phyloP scores from a whole-genome alignment of 2,113 vertebrate genomes.

The Quiscalus mexicanus region DNA sequence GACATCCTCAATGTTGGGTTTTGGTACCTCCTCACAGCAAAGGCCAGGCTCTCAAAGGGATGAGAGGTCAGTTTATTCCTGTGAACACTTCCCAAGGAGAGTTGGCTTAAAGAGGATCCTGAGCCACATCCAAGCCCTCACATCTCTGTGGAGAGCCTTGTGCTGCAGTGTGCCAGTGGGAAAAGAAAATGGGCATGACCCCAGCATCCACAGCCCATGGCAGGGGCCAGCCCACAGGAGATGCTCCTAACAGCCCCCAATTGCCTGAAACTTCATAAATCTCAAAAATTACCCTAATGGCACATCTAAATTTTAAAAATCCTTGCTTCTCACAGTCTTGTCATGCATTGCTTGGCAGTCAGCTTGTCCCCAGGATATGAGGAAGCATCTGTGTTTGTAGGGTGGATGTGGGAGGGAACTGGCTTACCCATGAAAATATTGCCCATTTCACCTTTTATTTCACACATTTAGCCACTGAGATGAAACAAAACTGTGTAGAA shows the following conservation, averaged over 20 bases:
- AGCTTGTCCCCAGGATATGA: neutral
- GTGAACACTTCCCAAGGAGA: neutral
- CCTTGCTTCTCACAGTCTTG: neutral
- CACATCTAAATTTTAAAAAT: neutral
- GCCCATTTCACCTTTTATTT: conserved; percentile 52
- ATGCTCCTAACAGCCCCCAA: neutral
- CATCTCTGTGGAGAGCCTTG: neutral
- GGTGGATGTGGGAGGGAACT: neutral
- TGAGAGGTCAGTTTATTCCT: neutral
- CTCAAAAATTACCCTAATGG: neutral
- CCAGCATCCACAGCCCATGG: neutral
- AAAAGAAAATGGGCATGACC: neutral
- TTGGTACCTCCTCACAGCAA: neutral
- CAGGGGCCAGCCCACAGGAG: neutral
- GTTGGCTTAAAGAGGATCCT: neutral
- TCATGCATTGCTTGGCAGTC: neutral
- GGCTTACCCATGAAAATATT: conserved; percentile 23
- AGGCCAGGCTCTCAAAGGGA: neutral
- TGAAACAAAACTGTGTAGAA: conserved; percentile 48
- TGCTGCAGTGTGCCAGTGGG: neutral
- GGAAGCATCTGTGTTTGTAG: neutral
- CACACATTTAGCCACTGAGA: conserved; percentile 45
- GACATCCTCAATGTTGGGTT: neutral
- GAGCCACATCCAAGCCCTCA: neutral
- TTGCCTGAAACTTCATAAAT: neutral